Percentiles rank a stretch among this genome's conserved stretches.
Evolutionary conservation across 2,888 invertebrate genomes (phyloP).

Genomic region (Drosophila mayaguana): DNA sequence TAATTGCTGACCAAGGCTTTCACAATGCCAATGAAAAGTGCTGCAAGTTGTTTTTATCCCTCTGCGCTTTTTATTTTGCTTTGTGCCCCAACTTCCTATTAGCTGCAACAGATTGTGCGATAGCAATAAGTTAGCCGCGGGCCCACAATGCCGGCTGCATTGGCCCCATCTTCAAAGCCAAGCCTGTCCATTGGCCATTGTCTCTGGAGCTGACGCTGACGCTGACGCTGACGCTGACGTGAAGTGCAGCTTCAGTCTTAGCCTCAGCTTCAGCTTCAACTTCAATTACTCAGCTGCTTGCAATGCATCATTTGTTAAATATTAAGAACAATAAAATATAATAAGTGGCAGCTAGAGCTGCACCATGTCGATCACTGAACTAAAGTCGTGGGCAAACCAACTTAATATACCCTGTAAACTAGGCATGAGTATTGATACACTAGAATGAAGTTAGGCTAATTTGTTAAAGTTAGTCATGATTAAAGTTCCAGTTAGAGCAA

Average conservation of each 20-base stretch:
- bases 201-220: constrained; percentile 37
- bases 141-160: constrained; percentile 35
- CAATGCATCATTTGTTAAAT: constrained; percentile 66
- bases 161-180: constrained; percentile 32
- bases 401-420: background rate
- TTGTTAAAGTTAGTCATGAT: background rate
- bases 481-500: background rate
- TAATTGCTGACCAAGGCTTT: constrained; percentile 75
- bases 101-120: constrained; percentile 75
- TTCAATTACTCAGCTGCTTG: background rate
- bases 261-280: background rate
- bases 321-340: constrained; percentile 60
- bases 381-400: background rate
- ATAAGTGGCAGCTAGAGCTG: constrained; percentile 52
- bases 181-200: constrained; percentile 39
- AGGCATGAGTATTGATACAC: no score
- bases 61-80: constrained; percentile 7
- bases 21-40: constrained; percentile 73
- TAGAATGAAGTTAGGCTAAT: background rate
- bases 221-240: constrained; percentile 10
- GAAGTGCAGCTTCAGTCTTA: constrained; percentile 7
- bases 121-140: constrained; percentile 75
- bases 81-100: constrained; percentile 72
- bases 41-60: constrained; percentile 47
- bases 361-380: constrained; percentile 12